Evolutionary conservation across 1,140 invertebrate species (phyloP), one percentile per base, ranked within the genome.

Genomic region (Drosophila kohkoa): DNA sequence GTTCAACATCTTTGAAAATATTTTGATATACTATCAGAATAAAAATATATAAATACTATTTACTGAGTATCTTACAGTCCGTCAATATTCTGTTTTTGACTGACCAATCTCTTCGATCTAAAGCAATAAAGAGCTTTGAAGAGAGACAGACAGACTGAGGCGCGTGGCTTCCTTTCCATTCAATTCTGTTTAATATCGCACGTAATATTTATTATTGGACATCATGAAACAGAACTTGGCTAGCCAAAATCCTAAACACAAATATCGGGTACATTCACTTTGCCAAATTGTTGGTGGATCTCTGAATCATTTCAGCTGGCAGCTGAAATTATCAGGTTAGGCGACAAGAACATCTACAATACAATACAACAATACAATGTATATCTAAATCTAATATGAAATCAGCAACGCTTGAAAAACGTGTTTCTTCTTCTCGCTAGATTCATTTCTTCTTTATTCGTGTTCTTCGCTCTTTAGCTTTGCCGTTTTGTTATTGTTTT

Each of bases 371-470:
- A 38, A 38, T 10, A 38, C 35, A 38, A 38, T 38, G 59, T 58
- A 46, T 48, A 70, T 60, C 64, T 81, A 86, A 74, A 74, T 77
- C 78, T 77, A 77, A 85, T 85, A 86, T 75, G 75, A 81, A 86
- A 86, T 86, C 77, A 86, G 79, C 79, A 82, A 72, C 67, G 35
- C 43, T 60, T 41, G 20, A 79, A 68, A 80, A 82, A 82, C 81
- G 71, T 79, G 82, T 86, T 86, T 85, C 46, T 65, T 32, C 63
- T 60, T 74, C 62, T 59, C 54, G 67, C 59, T 28, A 38, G 52
- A 13, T 69, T 58, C 46, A 41, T 73, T 68, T 32, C 30, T 74
- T 64, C n/a, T 43, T 13, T 43, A 43, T 43, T n/a, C 41, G 41
- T 41, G 3, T 2, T 43, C 41, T 43, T 43, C 41, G 41, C 13